These are phyloP conservation scores for Tauraco erythrolophus DNA, from an alignment of 2,113 vertebrate genomes.

Conservation along the genomic window DNA sequence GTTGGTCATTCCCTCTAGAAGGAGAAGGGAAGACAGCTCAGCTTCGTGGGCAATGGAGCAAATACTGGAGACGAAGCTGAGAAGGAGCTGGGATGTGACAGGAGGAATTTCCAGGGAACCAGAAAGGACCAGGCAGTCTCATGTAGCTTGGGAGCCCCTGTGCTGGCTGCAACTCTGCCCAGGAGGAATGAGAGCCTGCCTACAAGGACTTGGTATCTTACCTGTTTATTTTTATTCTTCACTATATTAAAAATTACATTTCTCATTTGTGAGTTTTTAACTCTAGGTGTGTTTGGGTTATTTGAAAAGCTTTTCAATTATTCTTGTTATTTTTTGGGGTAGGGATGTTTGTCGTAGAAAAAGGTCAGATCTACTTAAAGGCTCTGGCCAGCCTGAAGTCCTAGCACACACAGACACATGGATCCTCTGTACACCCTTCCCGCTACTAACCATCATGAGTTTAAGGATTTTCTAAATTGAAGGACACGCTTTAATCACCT, in stretches of 20 bases:
- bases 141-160: not conserved
- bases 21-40: not conserved
- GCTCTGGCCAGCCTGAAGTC: not conserved
- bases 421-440: not conserved
- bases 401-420: not conserved
- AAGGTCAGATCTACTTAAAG: not conserved
- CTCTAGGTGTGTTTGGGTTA: not conserved
- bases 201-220: not conserved
- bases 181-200: not conserved
- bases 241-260: not conserved
- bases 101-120: not conserved
- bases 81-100: not conserved
- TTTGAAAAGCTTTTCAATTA: not conserved
- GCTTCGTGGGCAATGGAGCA: accelerated
- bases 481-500: not conserved
- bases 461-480: not conserved
- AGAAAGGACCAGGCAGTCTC: not conserved
- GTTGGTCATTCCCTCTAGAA: no score
- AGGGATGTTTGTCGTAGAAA: not conserved
- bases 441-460: not conserved
- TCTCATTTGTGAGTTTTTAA: not conserved
- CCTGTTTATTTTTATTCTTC: not conserved
- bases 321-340: not conserved
- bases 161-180: not conserved
- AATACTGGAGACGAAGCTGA: not conserved